Conservation (phyloP, 1,140 invertebrate species). For the Cyclargus thomasi region DNA sequence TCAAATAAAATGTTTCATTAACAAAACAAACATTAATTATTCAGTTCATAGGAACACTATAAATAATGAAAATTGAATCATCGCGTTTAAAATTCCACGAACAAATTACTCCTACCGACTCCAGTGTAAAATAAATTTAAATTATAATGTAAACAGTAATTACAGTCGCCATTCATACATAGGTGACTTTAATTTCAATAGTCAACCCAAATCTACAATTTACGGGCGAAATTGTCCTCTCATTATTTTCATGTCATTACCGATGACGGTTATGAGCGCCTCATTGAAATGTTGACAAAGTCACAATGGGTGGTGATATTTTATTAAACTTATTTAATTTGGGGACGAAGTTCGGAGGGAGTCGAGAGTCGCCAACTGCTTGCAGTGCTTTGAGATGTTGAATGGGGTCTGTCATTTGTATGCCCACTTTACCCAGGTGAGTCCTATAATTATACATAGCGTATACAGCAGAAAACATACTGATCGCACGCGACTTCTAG, state of each 20-base stretch:
- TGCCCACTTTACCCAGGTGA: background rate
- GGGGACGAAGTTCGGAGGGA: constrained; percentile 2
- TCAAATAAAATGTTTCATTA: background rate
- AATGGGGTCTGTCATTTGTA: background rate
- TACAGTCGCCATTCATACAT: constrained; percentile 15
- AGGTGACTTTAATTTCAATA: constrained; percentile 16
- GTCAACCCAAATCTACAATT: constrained; percentile 12
- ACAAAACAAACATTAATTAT: constrained; percentile 1
- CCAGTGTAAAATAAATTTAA: constrained; percentile 7
- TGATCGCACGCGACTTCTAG: too few relatives aligned
- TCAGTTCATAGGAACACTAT: background rate
- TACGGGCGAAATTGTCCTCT: constrained; percentile 18
- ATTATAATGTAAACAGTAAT: constrained; percentile 9
- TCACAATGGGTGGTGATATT: constrained; percentile 26
- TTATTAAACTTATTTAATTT: constrained; percentile 17
- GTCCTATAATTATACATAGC: too few relatives aligned
- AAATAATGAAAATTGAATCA: background rate
- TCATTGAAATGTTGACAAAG: constrained; percentile 31
- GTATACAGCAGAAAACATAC: too few relatives aligned
- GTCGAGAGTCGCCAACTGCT: background rate
- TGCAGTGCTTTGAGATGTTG: background rate
- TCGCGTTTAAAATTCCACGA: background rate
- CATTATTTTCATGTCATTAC: constrained; percentile 29
- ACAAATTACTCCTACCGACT: constrained; percentile 6
- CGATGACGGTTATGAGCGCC: constrained; percentile 29